These are phyloP conservation scores for Polyploca ridens DNA, from an alignment of 2,888 invertebrate species.

Conservation along the genomic window DNA sequence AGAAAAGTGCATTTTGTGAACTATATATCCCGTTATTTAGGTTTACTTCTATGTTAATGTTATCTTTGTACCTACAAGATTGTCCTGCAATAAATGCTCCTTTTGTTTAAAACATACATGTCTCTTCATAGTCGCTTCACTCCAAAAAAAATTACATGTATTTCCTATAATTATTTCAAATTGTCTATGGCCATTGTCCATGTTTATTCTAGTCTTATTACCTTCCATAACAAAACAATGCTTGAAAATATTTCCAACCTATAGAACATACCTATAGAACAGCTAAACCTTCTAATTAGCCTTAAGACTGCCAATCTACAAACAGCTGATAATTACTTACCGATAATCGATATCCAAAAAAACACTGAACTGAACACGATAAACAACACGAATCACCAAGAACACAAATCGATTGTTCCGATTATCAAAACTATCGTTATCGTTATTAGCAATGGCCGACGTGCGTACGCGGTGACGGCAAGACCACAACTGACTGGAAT, in stretches of 20 bases:
- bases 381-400: neutral
- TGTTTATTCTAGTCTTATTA: neutral
- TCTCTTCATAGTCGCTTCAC: neutral
- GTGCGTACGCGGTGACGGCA: neutral
- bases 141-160: neutral
- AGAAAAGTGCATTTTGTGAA: too few relatives aligned
- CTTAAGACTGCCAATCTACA: neutral
- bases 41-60: too few relatives aligned
- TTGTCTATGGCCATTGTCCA: neutral
- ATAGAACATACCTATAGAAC: neutral
- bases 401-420: neutral
- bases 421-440: neutral
- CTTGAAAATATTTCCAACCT: neutral
- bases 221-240: neutral
- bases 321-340: neutral
- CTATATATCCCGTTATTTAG: too few relatives aligned
- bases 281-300: neutral
- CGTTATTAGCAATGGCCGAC: neutral
- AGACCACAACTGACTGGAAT: neutral
- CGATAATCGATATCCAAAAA: neutral
- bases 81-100: too few relatives aligned
- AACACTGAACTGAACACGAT: neutral
- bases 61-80: too few relatives aligned
- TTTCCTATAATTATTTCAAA: neutral
- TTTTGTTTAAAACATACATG: too few relatives aligned